phyloP scores from a whole-genome alignment of 2,113 vertebrate genomes.

The Sorex fumeus region DNA sequence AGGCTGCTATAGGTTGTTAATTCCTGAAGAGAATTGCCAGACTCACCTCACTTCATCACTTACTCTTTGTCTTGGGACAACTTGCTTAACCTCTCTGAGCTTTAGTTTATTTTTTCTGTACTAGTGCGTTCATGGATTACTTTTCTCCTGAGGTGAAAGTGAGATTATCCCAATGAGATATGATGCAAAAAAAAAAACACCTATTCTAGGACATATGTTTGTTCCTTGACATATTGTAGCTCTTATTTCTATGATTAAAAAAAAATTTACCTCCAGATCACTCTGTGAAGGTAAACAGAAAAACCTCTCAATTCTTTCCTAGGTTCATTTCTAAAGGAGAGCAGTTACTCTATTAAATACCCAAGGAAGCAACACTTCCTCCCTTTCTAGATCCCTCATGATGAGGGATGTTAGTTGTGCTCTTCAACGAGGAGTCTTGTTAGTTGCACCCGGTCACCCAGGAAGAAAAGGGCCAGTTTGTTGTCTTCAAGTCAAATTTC shows the following conservation, averaged over 20 bases:
- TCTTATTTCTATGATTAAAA: background rate
- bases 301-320: background rate
- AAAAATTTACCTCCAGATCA: background rate
- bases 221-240: background rate
- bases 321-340: constrained; percentile 4
- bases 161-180: background rate
- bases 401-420: background rate
- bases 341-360: background rate
- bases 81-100: background rate
- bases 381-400: background rate
- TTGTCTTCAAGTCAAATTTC: background rate
- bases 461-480: background rate
- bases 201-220: background rate
- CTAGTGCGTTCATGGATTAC: background rate
- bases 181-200: background rate
- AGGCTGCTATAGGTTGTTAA: background rate
- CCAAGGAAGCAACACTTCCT: background rate
- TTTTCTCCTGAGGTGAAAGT: background rate
- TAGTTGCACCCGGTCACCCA: background rate
- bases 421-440: background rate
- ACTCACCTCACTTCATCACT: background rate
- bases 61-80: background rate
- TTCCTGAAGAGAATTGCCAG: background rate
- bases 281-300: background rate
- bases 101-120: constrained; percentile 25